A percentile compares a stretch with the other conserved stretches of the same genome.
Evolutionary conservation across 1,140 invertebrate species (phyloP).

Genomic region (Eupristina koningsbergeri): DNA sequence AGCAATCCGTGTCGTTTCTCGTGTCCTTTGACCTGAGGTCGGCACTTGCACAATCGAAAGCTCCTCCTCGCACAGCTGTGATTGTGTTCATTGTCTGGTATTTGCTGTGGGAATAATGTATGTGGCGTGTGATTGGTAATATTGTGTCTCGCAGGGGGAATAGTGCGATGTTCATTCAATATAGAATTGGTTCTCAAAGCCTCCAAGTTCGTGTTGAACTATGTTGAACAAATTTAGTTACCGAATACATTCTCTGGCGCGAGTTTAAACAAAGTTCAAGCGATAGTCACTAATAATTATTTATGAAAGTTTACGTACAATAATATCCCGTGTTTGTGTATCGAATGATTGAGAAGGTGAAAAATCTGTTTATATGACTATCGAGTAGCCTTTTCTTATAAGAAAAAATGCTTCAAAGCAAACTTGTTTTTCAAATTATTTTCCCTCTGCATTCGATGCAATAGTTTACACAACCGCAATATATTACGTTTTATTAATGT

Average conservation of each 20-base stretch:
- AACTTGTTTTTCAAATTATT: not conserved
- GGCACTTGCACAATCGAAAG: not conserved
- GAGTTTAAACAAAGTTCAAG: too few species aligned
- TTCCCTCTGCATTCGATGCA: not conserved
- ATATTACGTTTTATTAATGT: conserved; percentile 63
- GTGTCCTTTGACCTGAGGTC: not conserved
- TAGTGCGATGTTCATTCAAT: too few species aligned
- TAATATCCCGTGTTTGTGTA: not conserved
- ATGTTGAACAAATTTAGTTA: too few species aligned
- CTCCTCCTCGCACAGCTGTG: not conserved
- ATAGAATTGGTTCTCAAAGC: too few species aligned
- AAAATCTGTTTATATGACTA: not conserved
- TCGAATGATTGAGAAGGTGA: not conserved
- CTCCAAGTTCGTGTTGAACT: too few species aligned
- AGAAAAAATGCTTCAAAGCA: not conserved
- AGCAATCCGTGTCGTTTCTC: not conserved
- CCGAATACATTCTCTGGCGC: too few species aligned
- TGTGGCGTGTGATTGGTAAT: too few species aligned
- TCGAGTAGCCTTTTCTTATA: not conserved
- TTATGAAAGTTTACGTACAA: not conserved
- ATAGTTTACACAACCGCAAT: conserved; percentile 39
- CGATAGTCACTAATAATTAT: not conserved
- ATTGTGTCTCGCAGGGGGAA: too few species aligned
- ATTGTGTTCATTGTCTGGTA: too few species aligned
- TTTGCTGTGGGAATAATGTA: too few species aligned